phyloP scores from a whole-genome alignment of 2,113 vertebrate species.

The Nettapus auritus region DNA sequence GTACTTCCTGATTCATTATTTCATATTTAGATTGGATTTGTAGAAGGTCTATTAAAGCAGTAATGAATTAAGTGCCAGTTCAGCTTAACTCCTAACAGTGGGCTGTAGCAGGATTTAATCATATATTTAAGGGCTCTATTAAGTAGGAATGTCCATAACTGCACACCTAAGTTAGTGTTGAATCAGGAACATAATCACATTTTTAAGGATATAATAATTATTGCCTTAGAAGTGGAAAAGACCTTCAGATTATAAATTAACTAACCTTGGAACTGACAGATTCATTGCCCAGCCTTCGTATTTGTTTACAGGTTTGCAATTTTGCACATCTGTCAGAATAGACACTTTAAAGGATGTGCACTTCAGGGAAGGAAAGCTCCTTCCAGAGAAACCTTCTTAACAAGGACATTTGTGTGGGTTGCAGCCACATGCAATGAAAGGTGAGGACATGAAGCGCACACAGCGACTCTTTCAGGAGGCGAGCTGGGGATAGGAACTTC shows the following conservation, averaged over 20 bases:
- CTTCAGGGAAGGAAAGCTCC: neutral
- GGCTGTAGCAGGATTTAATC: neutral
- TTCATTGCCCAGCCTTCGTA: neutral
- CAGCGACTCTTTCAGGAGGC: neutral
- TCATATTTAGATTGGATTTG: neutral
- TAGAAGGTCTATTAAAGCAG: neutral
- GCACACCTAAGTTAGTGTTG: neutral
- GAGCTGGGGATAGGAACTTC: neutral
- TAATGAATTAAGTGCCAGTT: slow-evolving; percentile 2
- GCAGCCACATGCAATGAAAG: neutral
- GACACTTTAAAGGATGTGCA: neutral
- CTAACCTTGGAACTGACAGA: neutral
- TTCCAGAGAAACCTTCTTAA: neutral
- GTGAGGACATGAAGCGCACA: neutral
- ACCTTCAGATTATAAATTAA: neutral
- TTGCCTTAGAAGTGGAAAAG: neutral
- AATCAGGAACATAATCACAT: neutral
- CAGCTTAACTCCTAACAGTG: neutral
- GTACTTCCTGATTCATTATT: neutral
- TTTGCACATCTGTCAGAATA: neutral
- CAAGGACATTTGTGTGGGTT: neutral
- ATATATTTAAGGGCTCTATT: neutral
- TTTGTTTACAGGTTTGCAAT: neutral
- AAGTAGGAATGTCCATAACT: neutral
- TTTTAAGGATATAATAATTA: neutral